Conservation (phyloP, 1,140 invertebrate genomes). For the Halesus radiatus region DNA sequence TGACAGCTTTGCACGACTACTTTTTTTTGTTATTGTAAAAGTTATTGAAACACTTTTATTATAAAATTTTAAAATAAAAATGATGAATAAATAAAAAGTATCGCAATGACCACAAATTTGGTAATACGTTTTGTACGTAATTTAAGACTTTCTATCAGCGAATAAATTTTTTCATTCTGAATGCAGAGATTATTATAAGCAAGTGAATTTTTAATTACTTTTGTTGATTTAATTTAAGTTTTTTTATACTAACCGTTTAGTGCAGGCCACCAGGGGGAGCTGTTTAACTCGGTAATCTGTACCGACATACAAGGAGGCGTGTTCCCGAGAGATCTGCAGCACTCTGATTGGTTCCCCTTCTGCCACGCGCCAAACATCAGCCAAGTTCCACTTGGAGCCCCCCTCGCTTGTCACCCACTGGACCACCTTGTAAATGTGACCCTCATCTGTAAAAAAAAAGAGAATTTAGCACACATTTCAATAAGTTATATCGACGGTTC, state of each 20-base stretch:
- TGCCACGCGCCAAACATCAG: slow-evolving; percentile 83
- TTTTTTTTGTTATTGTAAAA: too few species aligned
- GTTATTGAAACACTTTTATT: too few species aligned
- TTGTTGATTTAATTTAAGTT: neutral
- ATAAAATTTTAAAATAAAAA: too few species aligned
- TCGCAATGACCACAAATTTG: too few species aligned
- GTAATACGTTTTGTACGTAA: too few species aligned
- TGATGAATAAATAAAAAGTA: too few species aligned
- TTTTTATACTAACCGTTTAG: slow-evolving; percentile 61
- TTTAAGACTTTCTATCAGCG: too few species aligned
- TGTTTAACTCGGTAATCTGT: slow-evolving; percentile 83
- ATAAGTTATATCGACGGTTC: too few species aligned
- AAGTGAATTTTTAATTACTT: too few species aligned
- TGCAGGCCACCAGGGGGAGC: slow-evolving; percentile 82
- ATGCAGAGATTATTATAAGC: too few species aligned
- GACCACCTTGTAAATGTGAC: slow-evolving; percentile 86
- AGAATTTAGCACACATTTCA: neutral
- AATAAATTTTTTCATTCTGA: too few species aligned
- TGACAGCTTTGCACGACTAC: too few species aligned
- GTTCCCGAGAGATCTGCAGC: slow-evolving; percentile 80
- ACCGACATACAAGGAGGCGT: slow-evolving; percentile 82
- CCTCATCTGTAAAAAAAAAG: slow-evolving; percentile 71
- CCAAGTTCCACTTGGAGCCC: slow-evolving; percentile 62
- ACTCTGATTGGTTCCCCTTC: slow-evolving; percentile 81
- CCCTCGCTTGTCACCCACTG: slow-evolving; percentile 74